Conservation (phyloP, 1,140 invertebrate genomes). For the Odontomachus brunneus region DNA sequence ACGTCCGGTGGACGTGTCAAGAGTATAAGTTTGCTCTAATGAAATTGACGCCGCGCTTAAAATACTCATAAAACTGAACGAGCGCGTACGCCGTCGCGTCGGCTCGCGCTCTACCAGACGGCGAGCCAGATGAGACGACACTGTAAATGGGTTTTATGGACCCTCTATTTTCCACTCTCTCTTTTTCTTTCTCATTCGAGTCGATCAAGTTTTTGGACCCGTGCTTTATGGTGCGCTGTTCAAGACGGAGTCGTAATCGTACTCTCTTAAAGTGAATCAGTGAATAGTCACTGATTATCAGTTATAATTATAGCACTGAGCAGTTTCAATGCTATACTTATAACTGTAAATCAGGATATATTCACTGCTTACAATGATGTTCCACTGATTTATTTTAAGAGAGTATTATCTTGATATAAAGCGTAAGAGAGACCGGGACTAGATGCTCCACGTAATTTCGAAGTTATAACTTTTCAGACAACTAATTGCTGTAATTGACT, state of each 20-base stretch:
- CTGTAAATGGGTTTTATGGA: conserved; percentile 51
- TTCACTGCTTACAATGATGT: too few relatives aligned
- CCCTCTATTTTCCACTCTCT: neutral
- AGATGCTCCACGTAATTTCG: too few relatives aligned
- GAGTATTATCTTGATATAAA: too few relatives aligned
- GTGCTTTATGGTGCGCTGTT: conserved; percentile 45
- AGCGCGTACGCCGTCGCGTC: neutral
- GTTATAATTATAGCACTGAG: too few relatives aligned
- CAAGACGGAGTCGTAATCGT: conserved; percentile 42
- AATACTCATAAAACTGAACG: conserved; percentile 35
- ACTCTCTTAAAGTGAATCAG: too few relatives aligned
- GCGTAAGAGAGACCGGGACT: too few relatives aligned
- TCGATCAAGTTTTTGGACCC: conserved; percentile 47
- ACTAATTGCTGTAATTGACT: too few relatives aligned
- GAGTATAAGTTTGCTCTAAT: conserved; percentile 17
- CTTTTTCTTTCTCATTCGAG: conserved; percentile 1
- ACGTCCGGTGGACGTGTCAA: conserved; percentile 23
- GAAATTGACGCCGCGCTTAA: conserved; percentile 43
- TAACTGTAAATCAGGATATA: too few relatives aligned
- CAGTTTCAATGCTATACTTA: too few relatives aligned
- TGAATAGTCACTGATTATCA: too few relatives aligned
- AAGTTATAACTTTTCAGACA: too few relatives aligned
- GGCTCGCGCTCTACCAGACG: conserved; percentile 6
- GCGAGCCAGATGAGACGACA: conserved; percentile 36
- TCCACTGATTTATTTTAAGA: too few relatives aligned